Evolutionary conservation across 2,113 vertebrate species (phyloP).

Genomic region (Bagarius yarrelli): DNA sequence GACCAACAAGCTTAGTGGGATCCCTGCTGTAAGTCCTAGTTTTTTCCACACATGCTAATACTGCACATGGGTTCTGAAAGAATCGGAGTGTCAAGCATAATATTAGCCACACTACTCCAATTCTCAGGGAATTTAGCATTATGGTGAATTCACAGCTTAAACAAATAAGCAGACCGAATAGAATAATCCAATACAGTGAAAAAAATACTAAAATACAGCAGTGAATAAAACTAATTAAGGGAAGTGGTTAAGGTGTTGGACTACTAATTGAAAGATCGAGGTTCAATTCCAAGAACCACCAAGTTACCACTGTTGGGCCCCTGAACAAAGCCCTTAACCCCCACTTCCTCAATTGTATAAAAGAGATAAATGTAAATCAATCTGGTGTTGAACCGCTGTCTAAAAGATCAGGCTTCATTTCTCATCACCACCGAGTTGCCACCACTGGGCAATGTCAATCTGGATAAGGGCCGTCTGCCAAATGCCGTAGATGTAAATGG

Average conservation of each 20-base stretch:
- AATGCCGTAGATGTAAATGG: no score
- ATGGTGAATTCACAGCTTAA: not conserved
- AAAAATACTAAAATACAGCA: not conserved
- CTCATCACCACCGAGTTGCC: no score
- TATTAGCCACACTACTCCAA: not conserved
- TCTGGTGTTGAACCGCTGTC: no score
- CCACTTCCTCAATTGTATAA: no score
- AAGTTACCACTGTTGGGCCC: no score
- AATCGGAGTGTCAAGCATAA: not conserved
- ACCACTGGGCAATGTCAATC: no score
- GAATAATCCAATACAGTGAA: not conserved
- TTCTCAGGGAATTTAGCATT: not conserved
- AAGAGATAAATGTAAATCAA: no score
- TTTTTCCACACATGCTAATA: not conserved
- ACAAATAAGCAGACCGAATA: not conserved
- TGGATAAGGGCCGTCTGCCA: no score
- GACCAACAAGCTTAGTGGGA: not conserved
- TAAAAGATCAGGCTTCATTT: no score
- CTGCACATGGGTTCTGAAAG: not conserved
- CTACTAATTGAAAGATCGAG: no score
- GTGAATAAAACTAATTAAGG: not conserved
- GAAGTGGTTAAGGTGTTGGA: not conserved
- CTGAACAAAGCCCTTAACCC: no score
- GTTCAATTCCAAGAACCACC: no score
- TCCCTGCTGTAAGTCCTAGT: not conserved